These are phyloP conservation scores for Mercenaria mercenaria DNA, from an alignment of 1,140 invertebrate genomes.

Conservation along the genomic window DNA sequence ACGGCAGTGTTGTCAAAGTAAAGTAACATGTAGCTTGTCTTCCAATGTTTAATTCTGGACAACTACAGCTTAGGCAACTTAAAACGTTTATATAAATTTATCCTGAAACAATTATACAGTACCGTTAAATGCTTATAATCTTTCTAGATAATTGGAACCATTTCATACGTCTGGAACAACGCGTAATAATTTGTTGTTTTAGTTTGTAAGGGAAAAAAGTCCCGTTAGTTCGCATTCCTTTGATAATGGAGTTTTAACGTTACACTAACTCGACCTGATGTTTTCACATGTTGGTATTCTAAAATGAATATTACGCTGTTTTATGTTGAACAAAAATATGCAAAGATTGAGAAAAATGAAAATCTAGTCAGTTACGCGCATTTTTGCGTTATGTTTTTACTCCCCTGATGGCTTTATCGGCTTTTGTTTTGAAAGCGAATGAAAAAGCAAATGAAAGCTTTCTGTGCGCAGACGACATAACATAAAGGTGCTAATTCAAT, in stretches of 20 bases:
- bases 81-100: neutral
- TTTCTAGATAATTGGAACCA: slow-evolving; percentile 35
- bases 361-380: slow-evolving; percentile 57
- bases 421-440: slow-evolving; percentile 64
- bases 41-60: too few relatives aligned
- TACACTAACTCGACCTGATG: slow-evolving; percentile 63
- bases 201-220: slow-evolving; percentile 32
- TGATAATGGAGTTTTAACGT: slow-evolving; percentile 68
- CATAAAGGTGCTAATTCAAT: slow-evolving; percentile 18
- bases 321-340: slow-evolving; percentile 61
- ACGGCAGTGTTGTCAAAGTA: too few relatives aligned
- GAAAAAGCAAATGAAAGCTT: slow-evolving; percentile 50
- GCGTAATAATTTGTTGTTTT: slow-evolving; percentile 48
- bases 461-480: neutral
- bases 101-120: neutral
- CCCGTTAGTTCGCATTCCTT: slow-evolving; percentile 47
- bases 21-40: too few relatives aligned
- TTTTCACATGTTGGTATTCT: slow-evolving; percentile 62
- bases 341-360: slow-evolving; percentile 63
- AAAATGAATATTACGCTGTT: slow-evolving; percentile 66
- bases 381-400: slow-evolving; percentile 65
- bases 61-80: too few relatives aligned
- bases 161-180: neutral
- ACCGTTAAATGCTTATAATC: slow-evolving; percentile 17
- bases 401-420: slow-evolving; percentile 60